These are phyloP conservation scores for Liodrosophila aerea DNA, from an alignment of 2,888 invertebrate species.

Conservation along the genomic window DNA sequence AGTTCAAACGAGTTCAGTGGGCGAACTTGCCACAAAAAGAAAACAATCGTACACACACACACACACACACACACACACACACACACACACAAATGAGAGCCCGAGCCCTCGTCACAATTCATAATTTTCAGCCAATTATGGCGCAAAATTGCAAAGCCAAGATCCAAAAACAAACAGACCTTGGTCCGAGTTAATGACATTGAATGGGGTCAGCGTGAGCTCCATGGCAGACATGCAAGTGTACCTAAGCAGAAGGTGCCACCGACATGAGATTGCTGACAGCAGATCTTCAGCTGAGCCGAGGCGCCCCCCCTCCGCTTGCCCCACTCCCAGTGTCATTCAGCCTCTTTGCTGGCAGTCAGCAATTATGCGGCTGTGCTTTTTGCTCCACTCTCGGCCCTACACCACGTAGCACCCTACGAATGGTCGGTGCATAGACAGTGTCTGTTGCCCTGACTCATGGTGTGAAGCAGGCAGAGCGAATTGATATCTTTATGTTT, in stretches of 20 bases:
- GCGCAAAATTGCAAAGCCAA: constrained; percentile 62
- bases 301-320: constrained; percentile 27
- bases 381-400: neutral
- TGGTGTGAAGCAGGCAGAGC: constrained; percentile 30
- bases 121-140: constrained; percentile 69
- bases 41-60: too few relatives aligned
- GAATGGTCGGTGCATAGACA: too few relatives aligned
- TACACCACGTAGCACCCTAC: neutral
- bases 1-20: constrained; percentile 57
- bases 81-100: neutral
- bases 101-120: constrained; percentile 52
- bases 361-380: constrained; percentile 40
- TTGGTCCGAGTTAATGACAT: constrained; percentile 76
- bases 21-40: constrained; percentile 19
- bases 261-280: constrained; percentile 64
- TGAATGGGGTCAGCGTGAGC: constrained; percentile 70
- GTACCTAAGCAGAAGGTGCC: constrained; percentile 31
- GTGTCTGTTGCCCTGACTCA: too few relatives aligned
- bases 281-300: constrained; percentile 46
- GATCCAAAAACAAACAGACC: constrained; percentile 71
- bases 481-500: constrained; percentile 41
- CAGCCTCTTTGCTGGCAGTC: constrained; percentile 32
- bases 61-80: too few relatives aligned
- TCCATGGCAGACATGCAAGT: neutral
- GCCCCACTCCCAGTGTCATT: constrained; percentile 49